Conservation (phyloP, 2,113 vertebrate species). For the Fulica atra region DNA sequence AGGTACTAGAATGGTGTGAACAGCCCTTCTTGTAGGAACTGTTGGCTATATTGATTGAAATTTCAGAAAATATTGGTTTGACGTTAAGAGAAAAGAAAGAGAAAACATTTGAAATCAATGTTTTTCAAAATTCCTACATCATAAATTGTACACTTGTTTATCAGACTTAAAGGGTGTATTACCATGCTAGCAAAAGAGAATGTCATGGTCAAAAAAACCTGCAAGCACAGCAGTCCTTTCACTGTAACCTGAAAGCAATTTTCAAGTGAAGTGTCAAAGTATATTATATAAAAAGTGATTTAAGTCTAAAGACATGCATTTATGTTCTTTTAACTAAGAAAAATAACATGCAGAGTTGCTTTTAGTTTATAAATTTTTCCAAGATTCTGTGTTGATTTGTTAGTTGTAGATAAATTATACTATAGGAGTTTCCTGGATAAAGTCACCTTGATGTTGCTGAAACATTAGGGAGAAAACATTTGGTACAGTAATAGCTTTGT, state of each 20-base stretch:
- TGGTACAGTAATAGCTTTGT: background rate
- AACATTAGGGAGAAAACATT: background rate
- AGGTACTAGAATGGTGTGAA: background rate
- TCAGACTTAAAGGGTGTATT: background rate
- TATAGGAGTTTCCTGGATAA: background rate
- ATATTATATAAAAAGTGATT: background rate
- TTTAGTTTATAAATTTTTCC: background rate
- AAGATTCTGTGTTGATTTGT: background rate
- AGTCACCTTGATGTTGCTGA: background rate
- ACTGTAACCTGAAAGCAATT: constrained; percentile 2
- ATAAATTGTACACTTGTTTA: background rate
- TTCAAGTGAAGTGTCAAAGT: background rate
- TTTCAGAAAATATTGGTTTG: background rate
- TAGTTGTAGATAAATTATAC: background rate
- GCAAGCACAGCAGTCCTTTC: background rate
- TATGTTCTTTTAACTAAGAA: background rate
- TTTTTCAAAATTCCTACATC: background rate
- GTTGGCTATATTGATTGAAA: background rate
- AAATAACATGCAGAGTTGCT: background rate
- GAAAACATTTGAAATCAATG: background rate
- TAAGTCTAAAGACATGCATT: background rate
- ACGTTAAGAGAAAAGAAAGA: background rate
- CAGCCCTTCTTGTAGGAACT: background rate
- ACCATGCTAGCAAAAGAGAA: background rate
- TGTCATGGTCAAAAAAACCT: background rate